Evolutionary conservation across 2,888 invertebrate species (phyloP), one percentile per base, ranked within the genome.

Genomic region (Dorcus parallelipipedus): DNA sequence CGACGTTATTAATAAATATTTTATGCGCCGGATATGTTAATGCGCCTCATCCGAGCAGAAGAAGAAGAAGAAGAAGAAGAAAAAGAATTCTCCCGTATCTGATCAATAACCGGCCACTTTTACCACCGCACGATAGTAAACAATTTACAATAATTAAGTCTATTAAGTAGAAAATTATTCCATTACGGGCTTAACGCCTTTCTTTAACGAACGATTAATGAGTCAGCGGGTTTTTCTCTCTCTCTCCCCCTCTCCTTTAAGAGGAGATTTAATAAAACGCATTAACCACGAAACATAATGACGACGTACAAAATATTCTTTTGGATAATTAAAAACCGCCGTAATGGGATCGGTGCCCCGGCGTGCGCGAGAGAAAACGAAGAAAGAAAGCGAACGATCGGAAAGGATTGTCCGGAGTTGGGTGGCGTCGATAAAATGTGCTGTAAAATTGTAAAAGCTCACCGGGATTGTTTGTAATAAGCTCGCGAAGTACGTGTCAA

Each of bases 401-500:
- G 26, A 33, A 33, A 33, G 26, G 26, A 33, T 33, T 33, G 5
- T 33, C 14, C 7, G 26, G 26, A 33, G 7, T 6, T 33, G 6
- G 26, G 26, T 33, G 26, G 26, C 26, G 7, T 33, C 26, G 26
- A 33, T 33, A 7, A 33, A 6, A 33, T 33, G 26, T 33, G 5
- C 3, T 33, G 26, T 33, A 33, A 33, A 33, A 33, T 5, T 7
- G 5, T 7, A 33, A 33, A 33, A 33, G 26, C 26, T 33, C 26
- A 33, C 26, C 3, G 5, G 26, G 26, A 33, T 8, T 33, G 10
- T 42, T 23, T 50, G 50, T 49, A 43, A 26, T 48, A 33, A 38
- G 14, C 38, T 14, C 40, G 23, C 47, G 14, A 23, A 49, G 52
- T 42, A 61, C 56, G 59, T 56, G 64, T 67, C 61, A 67, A 65